Conservation (phyloP, 1,140 invertebrate species). For the Drosophila guanche region DNA sequence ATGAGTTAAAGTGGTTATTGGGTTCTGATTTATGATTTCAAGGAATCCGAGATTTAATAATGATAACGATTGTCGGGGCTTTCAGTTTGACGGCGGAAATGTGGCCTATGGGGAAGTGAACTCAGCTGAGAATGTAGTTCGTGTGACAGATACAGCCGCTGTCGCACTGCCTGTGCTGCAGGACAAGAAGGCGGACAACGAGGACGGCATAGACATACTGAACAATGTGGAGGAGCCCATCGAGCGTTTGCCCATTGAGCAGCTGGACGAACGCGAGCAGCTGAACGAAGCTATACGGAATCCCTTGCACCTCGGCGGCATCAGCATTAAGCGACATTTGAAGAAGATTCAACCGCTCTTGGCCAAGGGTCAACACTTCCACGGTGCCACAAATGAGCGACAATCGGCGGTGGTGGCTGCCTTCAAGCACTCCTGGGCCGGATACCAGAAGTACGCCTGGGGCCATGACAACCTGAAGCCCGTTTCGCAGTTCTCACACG, state of each 20-base stretch:
- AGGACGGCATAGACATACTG: constrained; percentile 49
- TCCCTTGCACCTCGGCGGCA: constrained; percentile 36
- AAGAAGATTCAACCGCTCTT: constrained; percentile 48
- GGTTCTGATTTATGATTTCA: constrained; percentile 31
- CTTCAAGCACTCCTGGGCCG: constrained; percentile 95
- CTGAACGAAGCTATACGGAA: constrained; percentile 54
- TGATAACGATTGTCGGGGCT: constrained; percentile 15
- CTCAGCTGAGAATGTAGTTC: constrained; percentile 56
- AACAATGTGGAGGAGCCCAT: constrained; percentile 61
- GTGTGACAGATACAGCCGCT: constrained; percentile 49
- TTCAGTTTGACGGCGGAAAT: constrained; percentile 40
- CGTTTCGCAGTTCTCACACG: constrained; percentile 90
- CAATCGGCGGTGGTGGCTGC: constrained; percentile 93
- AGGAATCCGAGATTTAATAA: background rate
- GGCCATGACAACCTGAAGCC: constrained; percentile 97
- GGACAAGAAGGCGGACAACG: constrained; percentile 21
- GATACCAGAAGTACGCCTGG: constrained; percentile 96
- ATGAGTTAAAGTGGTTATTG: constrained; percentile 8
- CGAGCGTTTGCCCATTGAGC: constrained; percentile 14
- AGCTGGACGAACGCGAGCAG: constrained; percentile 21
- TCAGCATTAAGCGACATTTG: constrained; percentile 59
- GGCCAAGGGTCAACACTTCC: constrained; percentile 75
- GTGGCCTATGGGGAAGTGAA: constrained; percentile 47
- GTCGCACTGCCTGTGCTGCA: constrained; percentile 19
- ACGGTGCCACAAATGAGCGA: constrained; percentile 90